These are phyloP conservation scores for Bombyx huttoni DNA, from an alignment of 2,888 invertebrate species.

Conservation along the genomic window DNA sequence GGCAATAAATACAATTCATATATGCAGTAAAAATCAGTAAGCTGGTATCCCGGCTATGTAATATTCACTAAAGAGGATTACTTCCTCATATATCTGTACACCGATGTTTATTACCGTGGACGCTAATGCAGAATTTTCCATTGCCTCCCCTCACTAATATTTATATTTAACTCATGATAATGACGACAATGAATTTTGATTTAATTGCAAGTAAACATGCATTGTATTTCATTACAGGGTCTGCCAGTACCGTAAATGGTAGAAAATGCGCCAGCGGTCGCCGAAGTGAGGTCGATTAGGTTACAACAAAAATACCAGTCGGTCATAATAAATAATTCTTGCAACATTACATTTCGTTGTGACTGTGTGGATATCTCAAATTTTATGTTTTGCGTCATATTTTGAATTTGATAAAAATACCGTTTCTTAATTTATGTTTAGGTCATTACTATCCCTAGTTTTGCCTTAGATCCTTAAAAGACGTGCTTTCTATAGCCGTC, in stretches of 20 bases:
- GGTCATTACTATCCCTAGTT: no score
- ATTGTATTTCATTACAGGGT: conserved; percentile 25
- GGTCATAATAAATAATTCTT: conserved; percentile 13
- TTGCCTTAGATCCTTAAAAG: no score
- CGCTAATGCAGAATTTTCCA: neutral
- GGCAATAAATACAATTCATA: no score
- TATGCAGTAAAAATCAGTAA: no score
- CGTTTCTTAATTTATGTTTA: no score
- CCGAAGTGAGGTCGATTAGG: conserved; percentile 20
- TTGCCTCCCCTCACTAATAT: neutral
- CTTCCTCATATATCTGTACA: no score
- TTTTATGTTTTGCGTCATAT: no score
- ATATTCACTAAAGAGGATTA: no score
- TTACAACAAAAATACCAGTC: conserved; percentile 14
- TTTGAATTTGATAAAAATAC: no score
- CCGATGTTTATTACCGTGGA: no score
- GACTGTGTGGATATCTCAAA: neutral
- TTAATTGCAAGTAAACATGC: conserved; percentile 9
- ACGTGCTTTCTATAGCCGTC: no score
- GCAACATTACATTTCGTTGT: conserved; percentile 8
- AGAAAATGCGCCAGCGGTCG: conserved; percentile 16
- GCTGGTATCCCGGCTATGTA: no score
- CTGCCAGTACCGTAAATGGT: conserved; percentile 36
- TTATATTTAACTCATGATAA: neutral
- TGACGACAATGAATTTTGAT: neutral